These are phyloP conservation scores for Drosophila suzukii DNA, from an alignment of 1,140 invertebrate genomes.

Conservation along the genomic window DNA sequence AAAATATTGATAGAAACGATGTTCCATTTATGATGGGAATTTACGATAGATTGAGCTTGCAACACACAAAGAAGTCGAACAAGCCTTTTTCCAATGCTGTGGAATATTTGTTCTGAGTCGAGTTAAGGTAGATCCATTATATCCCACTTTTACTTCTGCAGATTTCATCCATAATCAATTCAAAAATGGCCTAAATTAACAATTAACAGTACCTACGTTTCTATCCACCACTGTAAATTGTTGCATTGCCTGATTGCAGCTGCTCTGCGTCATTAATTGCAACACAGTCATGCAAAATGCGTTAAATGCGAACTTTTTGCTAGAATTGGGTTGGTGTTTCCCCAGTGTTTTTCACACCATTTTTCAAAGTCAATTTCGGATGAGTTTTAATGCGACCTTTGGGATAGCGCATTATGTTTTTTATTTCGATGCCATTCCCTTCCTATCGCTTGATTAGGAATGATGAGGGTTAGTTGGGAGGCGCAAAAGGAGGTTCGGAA, in stretches of 20 bases:
- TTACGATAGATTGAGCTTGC: background rate
- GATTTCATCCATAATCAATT: too few relatives aligned
- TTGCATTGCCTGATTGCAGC: slow-evolving; percentile 68
- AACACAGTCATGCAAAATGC: slow-evolving; percentile 66
- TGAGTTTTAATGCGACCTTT: slow-evolving; percentile 63
- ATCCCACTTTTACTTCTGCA: too few relatives aligned
- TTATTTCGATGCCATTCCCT: slow-evolving; percentile 7
- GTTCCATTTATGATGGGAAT: background rate
- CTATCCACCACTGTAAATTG: background rate
- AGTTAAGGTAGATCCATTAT: too few relatives aligned
- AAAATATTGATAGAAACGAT: background rate
- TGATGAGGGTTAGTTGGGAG: slow-evolving; percentile 31
- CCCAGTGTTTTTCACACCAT: slow-evolving; percentile 63
- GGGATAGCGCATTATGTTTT: slow-evolving; percentile 54
- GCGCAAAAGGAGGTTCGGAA: background rate
- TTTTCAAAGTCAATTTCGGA: slow-evolving; percentile 68
- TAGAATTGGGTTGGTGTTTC: background rate
- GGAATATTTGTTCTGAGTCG: too few relatives aligned
- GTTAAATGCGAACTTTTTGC: slow-evolving; percentile 53
- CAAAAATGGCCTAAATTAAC: too few relatives aligned
- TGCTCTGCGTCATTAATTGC: slow-evolving; percentile 66
- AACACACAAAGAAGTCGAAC: too few relatives aligned
- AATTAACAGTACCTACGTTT: too few relatives aligned
- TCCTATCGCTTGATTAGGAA: slow-evolving; percentile 27
- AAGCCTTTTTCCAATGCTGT: too few relatives aligned